These are phyloP conservation scores for Aspidapion aeneum DNA, from an alignment of 2,888 invertebrate species.

Conservation along the genomic window DNA sequence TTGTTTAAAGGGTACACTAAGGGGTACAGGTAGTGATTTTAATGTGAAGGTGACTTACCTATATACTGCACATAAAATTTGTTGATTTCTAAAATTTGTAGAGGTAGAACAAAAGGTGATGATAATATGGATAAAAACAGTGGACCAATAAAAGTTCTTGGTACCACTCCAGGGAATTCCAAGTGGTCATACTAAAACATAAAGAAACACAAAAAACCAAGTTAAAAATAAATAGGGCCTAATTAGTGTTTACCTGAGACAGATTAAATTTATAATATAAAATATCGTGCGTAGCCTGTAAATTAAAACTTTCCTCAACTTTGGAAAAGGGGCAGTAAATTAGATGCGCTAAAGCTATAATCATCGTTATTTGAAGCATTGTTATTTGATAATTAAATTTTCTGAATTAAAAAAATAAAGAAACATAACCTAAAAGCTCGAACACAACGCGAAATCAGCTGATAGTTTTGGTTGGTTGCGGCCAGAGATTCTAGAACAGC, in stretches of 20 bases:
- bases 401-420: no score
- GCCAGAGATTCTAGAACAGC: no score
- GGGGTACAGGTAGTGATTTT: constrained; percentile 1
- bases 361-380: constrained; percentile 72
- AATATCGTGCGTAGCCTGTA: constrained; percentile 97
- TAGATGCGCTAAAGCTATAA: constrained; percentile 75
- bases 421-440: no score
- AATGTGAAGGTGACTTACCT: no score
- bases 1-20: constrained; percentile 5
- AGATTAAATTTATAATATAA: constrained; percentile 84
- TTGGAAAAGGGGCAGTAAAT: constrained; percentile 93
- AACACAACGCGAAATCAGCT: no score
- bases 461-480: no score
- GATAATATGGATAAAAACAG: constrained; percentile 74
- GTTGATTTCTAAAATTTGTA: constrained; percentile 65
- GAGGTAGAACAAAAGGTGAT: constrained; percentile 67
- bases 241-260: constrained; percentile 61
- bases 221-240: background rate
- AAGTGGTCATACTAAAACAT: constrained; percentile 88
- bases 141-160: constrained; percentile 93
- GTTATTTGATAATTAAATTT: no score
- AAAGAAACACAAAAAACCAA: background rate
- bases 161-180: constrained; percentile 97
- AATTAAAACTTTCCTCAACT: constrained; percentile 99
- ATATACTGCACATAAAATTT: constrained; percentile 89